Evolutionary conservation across 2,113 vertebrate species (phyloP).

Genomic region (Sula dactylatra): DNA sequence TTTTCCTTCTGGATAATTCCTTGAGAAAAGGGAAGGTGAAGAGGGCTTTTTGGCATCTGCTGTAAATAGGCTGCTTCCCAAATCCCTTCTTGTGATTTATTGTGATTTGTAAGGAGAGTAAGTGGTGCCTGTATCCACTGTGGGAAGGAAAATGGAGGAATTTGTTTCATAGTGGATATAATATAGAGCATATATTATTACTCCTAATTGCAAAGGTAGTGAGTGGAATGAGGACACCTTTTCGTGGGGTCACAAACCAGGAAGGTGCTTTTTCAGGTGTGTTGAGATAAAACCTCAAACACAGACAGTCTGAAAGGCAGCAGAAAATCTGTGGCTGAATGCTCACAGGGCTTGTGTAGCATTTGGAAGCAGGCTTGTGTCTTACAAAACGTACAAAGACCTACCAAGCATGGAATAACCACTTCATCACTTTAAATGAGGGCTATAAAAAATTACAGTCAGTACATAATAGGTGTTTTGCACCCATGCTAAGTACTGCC

Average conservation of each 20-base stretch:
- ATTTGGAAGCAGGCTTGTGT: neutral
- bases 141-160: neutral
- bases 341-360: neutral
- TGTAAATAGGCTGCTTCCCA: neutral
- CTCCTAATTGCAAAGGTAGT: neutral
- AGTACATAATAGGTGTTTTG: slow-evolving; percentile 49
- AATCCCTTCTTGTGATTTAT: neutral
- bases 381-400: slow-evolving; percentile 11
- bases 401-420: slow-evolving; percentile 54
- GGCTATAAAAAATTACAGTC: slow-evolving; percentile 59
- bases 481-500: slow-evolving; percentile 60
- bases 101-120: neutral
- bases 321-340: neutral
- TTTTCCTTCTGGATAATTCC: neutral
- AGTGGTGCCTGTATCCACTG: neutral
- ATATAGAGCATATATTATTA: neutral
- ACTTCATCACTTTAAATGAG: slow-evolving; percentile 61
- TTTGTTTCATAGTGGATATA: neutral
- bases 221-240: neutral
- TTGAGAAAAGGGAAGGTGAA: neutral
- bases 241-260: neutral
- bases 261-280: neutral
- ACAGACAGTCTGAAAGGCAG: neutral
- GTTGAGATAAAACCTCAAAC: neutral
- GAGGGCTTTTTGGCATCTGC: neutral